Base-by-base conservation (phyloP, 2,888 invertebrate genomes). In the Anaspis maculata region DNA sequence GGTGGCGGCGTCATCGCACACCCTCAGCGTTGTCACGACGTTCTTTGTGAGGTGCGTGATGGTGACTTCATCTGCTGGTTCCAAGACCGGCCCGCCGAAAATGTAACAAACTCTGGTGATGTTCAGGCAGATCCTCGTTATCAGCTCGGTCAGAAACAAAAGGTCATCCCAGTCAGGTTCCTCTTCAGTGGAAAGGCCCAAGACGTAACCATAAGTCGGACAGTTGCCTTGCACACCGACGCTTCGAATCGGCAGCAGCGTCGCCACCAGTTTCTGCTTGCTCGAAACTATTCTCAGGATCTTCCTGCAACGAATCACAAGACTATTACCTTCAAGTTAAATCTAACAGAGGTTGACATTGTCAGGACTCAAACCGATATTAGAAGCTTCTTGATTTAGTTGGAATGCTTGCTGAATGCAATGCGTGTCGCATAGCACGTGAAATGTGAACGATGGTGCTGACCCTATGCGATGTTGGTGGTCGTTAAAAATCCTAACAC, bases 171-270 rank as follows among this genome's bases (percentile, higher is more conserved):
- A 92, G 57, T 86, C 82, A 28, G 79, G 77, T 46, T 83, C 82
- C 39, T 78, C 77, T 54, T 83, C 83, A 51, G 85, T 83, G 13
- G 89, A 86, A 34, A 99, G 76, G 13, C 90, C 96, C 16, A 90
- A 91, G 7, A 92, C 95, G 65, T 98, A 98, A 61, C 91, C 95
- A 69, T 98, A 99, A 32, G 89, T 82, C 36, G 98, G 75, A 42
- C 82, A 77, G 66, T 97, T 96, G 73, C 90, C 92, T 74, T 94
- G 96, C 16, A 99, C 98, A 32, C 98, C 98, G 16, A 99, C 98
- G 45, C 90, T 86, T 51, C 92, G 79, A 44, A 98, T 78, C 7
- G 97, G 97, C 62, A 98, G 70, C 46, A 98, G 71, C 3, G 90
- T 85, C 37, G 91, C 88, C 34, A 82, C 79, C 42, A 90, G 73